A percentile compares a stretch with the other conserved stretches of the same genome.
phyloP scores from a whole-genome alignment of 1,140 invertebrate genomes.

The Dreissena polymorpha region DNA sequence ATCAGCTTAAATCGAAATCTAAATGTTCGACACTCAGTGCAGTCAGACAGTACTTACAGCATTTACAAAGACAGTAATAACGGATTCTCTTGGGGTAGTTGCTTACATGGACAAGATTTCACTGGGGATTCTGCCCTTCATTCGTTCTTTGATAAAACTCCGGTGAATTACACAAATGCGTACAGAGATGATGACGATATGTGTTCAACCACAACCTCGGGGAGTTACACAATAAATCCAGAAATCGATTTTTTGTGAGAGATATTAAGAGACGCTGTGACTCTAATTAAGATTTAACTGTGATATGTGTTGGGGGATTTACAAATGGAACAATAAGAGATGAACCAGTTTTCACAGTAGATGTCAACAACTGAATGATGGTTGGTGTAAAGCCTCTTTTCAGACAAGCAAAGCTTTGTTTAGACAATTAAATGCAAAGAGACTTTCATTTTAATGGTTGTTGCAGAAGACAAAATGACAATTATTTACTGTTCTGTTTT shows the following conservation, averaged over 20 bases:
- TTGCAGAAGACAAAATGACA: neutral
- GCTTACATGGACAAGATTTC: constrained; percentile 25
- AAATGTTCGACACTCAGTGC: neutral
- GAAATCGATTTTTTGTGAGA: constrained; percentile 19
- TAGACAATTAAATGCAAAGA: neutral
- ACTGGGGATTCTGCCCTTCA: constrained; percentile 44
- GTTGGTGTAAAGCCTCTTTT: neutral
- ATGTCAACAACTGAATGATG: neutral
- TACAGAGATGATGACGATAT: constrained; percentile 50
- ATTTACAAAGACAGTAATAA: constrained; percentile 21
- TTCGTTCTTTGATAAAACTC: constrained; percentile 56
- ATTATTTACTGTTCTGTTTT: neutral
- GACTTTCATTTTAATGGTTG: neutral
- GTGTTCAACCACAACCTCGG: constrained; percentile 54
- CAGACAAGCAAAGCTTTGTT: neutral
- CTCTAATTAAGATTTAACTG: neutral
- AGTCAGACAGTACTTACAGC: constrained; percentile 35
- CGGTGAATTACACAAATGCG: neutral
- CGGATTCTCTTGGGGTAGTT: constrained; percentile 31
- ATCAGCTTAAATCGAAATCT: constrained; percentile 34
- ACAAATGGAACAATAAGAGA: neutral
- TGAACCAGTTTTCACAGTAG: neutral
- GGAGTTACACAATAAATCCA: constrained; percentile 46
- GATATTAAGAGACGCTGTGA: constrained; percentile 29
- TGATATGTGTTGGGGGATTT: constrained; percentile 12